Evolutionary conservation across 2,797 vertebrate species (phyloP).

Genomic region (Mormyrus hasselquistii): DNA sequence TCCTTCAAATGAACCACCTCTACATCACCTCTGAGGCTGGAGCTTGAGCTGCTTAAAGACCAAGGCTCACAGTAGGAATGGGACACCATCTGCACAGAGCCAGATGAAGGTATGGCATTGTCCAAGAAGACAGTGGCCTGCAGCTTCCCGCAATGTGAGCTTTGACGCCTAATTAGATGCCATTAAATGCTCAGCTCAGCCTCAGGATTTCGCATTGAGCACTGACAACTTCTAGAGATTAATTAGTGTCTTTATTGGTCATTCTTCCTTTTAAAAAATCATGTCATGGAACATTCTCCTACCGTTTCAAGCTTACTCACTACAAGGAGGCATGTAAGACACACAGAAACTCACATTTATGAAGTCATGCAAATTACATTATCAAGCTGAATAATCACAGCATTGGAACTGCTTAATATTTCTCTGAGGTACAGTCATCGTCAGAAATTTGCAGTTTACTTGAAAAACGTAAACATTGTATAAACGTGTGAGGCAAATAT

Average conservation of each 20-base stretch:
- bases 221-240: constrained; percentile 13
- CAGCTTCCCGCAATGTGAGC: constrained; percentile 26
- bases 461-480: neutral
- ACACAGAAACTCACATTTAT: neutral
- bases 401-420: neutral
- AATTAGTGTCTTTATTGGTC: neutral
- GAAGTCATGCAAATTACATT: neutral
- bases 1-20: constrained; percentile 45
- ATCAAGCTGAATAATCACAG: neutral
- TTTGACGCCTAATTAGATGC: constrained; percentile 31
- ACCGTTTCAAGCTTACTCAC: neutral
- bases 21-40: constrained; percentile 36
- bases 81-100: constrained; percentile 43
- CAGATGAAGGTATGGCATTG: constrained; percentile 25
- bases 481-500: neutral
- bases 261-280: constrained; percentile 2
- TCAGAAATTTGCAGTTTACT: neutral
- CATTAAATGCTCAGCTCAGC: constrained; percentile 18
- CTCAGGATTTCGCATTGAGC: neutral
- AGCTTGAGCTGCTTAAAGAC: constrained; percentile 22
- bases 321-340: neutral
- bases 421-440: neutral
- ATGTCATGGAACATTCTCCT: neutral
- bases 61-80: constrained; percentile 38
- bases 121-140: constrained; percentile 34